A percentile compares a stretch with the other conserved stretches of the same genome.
These are phyloP conservation scores for Phalacrocorax carbo DNA, from an alignment of 2,113 vertebrate species.

Conservation along the genomic window DNA sequence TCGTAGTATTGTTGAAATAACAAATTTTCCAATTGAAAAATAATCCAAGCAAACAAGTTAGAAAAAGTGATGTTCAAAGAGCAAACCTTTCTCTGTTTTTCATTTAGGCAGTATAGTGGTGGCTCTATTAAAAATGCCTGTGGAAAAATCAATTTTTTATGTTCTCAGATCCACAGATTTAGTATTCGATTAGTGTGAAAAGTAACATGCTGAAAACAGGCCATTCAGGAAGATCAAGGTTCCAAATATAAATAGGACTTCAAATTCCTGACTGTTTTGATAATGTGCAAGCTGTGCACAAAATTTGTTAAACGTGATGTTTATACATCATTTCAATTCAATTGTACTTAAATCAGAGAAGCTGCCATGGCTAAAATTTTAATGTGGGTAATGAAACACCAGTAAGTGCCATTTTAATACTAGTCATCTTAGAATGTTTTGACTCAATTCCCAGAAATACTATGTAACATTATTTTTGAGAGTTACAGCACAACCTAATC, in stretches of 20 bases:
- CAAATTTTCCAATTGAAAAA: background rate
- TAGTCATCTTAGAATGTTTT: background rate
- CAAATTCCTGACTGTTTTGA: background rate
- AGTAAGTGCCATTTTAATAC: background rate
- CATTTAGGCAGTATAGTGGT: background rate
- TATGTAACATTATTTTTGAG: background rate
- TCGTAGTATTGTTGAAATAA: background rate
- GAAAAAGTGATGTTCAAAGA: background rate
- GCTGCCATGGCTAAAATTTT: background rate
- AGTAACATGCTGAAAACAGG: background rate
- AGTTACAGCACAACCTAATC: background rate
- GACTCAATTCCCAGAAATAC: background rate
- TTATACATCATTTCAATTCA: background rate
- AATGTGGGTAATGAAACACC: background rate
- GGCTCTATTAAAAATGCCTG: background rate
- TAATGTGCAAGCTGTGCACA: background rate
- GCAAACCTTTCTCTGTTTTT: background rate
- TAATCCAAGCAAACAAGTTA: background rate
- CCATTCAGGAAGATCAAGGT: background rate
- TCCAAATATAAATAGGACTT: background rate
- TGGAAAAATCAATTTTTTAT: conserved; percentile 4
- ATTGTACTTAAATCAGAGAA: background rate
- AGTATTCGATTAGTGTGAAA: conserved; percentile 18
- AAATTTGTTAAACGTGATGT: background rate
- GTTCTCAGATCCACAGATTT: background rate